phyloP scores from a whole-genome alignment of 1,140 invertebrate species.

The Chrysomallon squamiferum region DNA sequence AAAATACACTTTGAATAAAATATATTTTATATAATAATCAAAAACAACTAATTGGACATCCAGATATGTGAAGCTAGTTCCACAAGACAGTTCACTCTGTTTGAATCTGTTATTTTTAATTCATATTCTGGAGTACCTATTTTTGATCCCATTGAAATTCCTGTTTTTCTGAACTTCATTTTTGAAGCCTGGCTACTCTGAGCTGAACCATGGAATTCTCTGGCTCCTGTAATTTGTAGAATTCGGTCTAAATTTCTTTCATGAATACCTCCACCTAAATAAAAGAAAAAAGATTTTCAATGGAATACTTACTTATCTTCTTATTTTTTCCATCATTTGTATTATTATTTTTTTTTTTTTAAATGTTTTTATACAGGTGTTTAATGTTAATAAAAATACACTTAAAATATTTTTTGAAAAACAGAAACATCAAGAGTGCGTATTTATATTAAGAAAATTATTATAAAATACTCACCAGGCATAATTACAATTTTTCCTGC shows the following conservation, averaged over 20 bases:
- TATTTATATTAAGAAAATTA: no score
- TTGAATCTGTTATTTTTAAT: slow-evolving; percentile 30
- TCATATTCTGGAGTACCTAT: slow-evolving; percentile 36
- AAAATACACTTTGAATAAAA: no score
- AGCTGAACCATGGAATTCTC: slow-evolving; percentile 80
- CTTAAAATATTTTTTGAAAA: no score
- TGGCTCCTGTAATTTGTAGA: slow-evolving; percentile 69
- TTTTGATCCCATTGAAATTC: slow-evolving; percentile 39
- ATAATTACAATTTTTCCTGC: neutral
- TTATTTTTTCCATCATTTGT: neutral
- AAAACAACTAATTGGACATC: no score
- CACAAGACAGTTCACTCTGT: no score
- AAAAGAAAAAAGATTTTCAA: slow-evolving; percentile 3
- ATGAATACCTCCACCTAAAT: slow-evolving; percentile 80
- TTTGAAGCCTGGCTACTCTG: slow-evolving; percentile 58
- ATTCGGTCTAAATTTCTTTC: slow-evolving; percentile 76
- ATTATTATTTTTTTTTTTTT: no score
- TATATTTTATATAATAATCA: no score
- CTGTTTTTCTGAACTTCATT: slow-evolving; percentile 48
- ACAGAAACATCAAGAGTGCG: no score
- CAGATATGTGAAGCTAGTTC: no score
- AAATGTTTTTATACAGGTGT: neutral
- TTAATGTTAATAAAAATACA: neutral
- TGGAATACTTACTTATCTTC: neutral
- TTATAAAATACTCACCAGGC: neutral